Evolutionary conservation across 2,113 vertebrate species (phyloP).

Genomic region (Leptobrachium leishanense): DNA sequence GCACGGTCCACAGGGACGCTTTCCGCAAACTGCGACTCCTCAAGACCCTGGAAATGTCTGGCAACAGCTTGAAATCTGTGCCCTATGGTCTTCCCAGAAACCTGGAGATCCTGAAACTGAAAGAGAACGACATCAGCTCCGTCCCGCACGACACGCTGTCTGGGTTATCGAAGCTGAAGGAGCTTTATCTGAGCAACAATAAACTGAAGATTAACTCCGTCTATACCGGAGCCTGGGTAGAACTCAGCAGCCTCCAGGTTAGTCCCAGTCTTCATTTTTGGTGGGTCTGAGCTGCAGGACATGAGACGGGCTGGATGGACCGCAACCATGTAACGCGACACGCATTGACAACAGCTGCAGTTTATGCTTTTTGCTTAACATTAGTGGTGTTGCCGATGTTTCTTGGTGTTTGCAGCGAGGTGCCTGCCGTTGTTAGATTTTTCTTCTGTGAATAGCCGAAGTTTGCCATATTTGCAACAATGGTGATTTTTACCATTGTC

Average conservation of each 20-base stretch:
- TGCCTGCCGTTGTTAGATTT: too few species aligned
- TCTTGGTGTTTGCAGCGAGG: too few species aligned
- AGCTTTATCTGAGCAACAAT: conserved; percentile 87
- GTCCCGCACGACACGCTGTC: conserved; percentile 79
- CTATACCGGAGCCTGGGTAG: conserved; percentile 85
- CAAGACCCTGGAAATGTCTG: conserved; percentile 87
- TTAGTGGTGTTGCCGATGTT: too few species aligned
- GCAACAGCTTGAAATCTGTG: conserved; percentile 79
- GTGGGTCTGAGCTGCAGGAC: too few species aligned
- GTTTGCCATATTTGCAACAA: too few species aligned
- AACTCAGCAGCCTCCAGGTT: conserved; percentile 85
- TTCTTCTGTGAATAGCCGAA: too few species aligned
- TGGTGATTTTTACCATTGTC: too few species aligned
- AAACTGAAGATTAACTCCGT: conserved; percentile 83
- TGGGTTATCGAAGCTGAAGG: conserved; percentile 85
- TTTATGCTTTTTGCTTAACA: too few species aligned
- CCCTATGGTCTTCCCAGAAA: conserved; percentile 88
- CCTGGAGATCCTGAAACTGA: conserved; percentile 81
- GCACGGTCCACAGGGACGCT: conserved; percentile 83
- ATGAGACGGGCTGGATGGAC: too few species aligned
- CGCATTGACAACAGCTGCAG: too few species aligned
- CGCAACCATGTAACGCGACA: too few species aligned
- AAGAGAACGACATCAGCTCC: conserved; percentile 81
- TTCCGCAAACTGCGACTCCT: conserved; percentile 90
- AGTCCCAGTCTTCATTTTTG: background rate